Percentiles rank a stretch among this genome's conserved stretches.
Evolutionary conservation across 2,113 vertebrate species (phyloP).

Genomic region (Zootoca vivipara): DNA sequence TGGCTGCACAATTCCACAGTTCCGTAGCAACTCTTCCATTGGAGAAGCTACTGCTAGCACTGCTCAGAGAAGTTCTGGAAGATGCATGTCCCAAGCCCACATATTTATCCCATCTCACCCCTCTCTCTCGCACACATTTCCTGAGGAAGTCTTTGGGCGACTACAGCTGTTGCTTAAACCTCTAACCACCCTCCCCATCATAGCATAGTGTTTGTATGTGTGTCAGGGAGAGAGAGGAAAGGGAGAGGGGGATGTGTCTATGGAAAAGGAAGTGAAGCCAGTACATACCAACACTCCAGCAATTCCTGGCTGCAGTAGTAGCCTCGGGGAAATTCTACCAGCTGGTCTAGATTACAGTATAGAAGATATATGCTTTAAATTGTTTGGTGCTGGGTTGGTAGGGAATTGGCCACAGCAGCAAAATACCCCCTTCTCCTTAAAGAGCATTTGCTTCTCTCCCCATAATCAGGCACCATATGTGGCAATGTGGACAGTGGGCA

Average conservation of each 20-base stretch:
- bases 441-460: constrained; percentile 7
- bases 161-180: constrained; percentile 16
- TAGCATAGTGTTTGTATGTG: neutral
- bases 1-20: neutral
- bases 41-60: constrained; percentile 9
- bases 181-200: neutral
- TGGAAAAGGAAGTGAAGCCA: neutral
- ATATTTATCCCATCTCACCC: neutral
- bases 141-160: constrained; percentile 17
- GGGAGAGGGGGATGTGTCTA: neutral
- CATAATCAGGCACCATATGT: neutral
- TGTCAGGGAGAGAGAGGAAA: neutral
- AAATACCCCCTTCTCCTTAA: constrained; percentile 1
- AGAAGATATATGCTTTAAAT: constrained; percentile 23
- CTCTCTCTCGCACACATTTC: constrained; percentile 24
- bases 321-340: neutral
- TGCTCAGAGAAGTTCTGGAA: neutral
- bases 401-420: neutral
- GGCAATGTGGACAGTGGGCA: neutral
- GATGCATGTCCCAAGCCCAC: neutral
- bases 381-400: neutral
- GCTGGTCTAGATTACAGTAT: constrained; percentile 12
- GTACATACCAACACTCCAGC: neutral
- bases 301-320: neutral
- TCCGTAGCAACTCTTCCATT: neutral